These are phyloP conservation scores for Globodera ellingtonae DNA, from an alignment of 1,140 invertebrate genomes.

Conservation along the genomic window DNA sequence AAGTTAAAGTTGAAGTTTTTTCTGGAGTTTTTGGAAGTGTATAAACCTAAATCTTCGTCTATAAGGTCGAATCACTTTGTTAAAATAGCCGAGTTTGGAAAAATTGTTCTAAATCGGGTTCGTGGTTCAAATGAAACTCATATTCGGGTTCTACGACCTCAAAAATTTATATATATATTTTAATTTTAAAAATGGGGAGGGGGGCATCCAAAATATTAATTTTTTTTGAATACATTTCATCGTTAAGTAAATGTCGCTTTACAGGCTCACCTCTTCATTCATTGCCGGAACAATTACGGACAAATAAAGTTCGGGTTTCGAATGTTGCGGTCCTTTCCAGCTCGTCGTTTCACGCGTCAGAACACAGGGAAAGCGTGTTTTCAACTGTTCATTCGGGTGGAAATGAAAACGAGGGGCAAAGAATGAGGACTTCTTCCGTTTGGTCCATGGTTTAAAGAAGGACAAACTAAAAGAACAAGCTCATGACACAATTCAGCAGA, in stretches of 20 bases:
- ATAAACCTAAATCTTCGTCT: no score
- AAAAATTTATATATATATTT: no score
- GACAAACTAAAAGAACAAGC: conserved; percentile 33
- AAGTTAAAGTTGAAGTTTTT: conserved; percentile 8
- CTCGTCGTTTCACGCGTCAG: neutral
- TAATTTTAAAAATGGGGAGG: no score
- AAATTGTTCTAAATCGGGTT: no score
- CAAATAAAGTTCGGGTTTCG: conserved; percentile 44
- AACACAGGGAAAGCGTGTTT: neutral
- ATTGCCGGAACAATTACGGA: conserved; percentile 61
- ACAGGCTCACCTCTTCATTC: conserved; percentile 53
- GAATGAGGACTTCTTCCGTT: conserved; percentile 26
- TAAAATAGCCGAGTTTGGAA: no score
- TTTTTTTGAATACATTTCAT: neutral
- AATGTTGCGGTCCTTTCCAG: conserved; percentile 4
- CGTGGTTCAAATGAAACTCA: no score
- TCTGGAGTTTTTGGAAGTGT: neutral
- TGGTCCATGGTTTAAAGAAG: conserved; percentile 38
- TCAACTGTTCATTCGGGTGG: neutral
- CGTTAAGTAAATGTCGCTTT: no score
- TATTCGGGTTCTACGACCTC: no score
- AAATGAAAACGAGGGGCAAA: conserved; percentile 13
- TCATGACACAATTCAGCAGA: neutral
- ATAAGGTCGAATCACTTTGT: no score
- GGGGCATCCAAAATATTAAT: neutral